Evolutionary conservation across 1,140 invertebrate genomes (phyloP).

Genomic region (Teleogryllus occipitalis): DNA sequence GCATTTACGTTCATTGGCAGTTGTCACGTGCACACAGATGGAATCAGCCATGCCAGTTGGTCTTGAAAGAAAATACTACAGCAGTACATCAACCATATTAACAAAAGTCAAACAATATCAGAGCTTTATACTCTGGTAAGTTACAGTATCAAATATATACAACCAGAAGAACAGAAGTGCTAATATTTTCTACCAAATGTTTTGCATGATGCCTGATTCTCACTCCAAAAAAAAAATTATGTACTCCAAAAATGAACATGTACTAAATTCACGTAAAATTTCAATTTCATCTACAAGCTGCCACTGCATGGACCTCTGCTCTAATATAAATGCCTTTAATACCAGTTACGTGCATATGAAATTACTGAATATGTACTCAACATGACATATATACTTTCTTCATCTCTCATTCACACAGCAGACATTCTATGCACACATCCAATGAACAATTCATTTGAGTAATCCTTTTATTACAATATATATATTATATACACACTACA

Average conservation of each 20-base stretch:
- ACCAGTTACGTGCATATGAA: slow-evolving; percentile 4
- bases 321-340: slow-evolving; percentile 2
- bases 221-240: background rate
- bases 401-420: slow-evolving; percentile 12
- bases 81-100: background rate
- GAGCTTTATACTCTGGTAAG: background rate
- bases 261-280: background rate
- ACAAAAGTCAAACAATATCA: background rate
- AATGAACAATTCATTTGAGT: slow-evolving; percentile 6
- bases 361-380: background rate
- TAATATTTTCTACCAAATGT: background rate
- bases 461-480: background rate
- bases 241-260: background rate
- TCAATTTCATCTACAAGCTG: background rate
- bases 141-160: background rate
- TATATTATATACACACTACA: slow-evolving; percentile 2
- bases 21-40: slow-evolving; percentile 17
- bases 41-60: background rate
- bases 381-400: background rate
- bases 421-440: slow-evolving; percentile 9
- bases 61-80: background rate
- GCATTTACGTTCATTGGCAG: slow-evolving; percentile 8
- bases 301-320: background rate
- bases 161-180: background rate
- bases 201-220: background rate